phyloP scores from a whole-genome alignment of 2,888 invertebrate species.

The Bellardia pandia region DNA sequence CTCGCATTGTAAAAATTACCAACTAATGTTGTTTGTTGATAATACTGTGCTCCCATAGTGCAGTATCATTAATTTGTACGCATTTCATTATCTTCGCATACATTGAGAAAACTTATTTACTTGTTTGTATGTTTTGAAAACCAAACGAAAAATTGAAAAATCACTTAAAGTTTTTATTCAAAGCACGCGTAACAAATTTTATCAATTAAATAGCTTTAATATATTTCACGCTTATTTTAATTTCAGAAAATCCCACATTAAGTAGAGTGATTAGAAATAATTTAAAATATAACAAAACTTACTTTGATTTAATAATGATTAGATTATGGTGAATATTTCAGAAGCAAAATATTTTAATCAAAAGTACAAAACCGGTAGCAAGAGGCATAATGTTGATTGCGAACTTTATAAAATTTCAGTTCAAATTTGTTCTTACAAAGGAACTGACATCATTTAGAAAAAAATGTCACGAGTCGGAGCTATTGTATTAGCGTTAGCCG shows the following conservation, averaged over 20 bases:
- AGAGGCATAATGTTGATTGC: neutral
- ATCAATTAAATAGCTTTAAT: neutral
- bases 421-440: neutral
- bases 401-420: slow-evolving; percentile 19
- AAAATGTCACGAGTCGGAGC: slow-evolving; percentile 74
- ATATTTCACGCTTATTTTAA: slow-evolving; percentile 11
- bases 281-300: slow-evolving; percentile 21
- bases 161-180: neutral
- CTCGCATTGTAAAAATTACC: too few relatives aligned
- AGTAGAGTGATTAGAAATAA: slow-evolving; percentile 40
- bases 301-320: slow-evolving; percentile 27
- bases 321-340: slow-evolving; percentile 22
- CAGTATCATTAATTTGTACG: too few relatives aligned
- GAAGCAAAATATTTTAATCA: slow-evolving; percentile 20
- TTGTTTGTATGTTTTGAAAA: neutral
- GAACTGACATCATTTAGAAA: neutral
- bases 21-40: too few relatives aligned
- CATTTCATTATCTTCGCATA: too few relatives aligned
- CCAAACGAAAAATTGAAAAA: neutral
- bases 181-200: neutral
- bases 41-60: too few relatives aligned
- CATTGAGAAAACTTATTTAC: too few relatives aligned
- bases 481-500: slow-evolving; percentile 74
- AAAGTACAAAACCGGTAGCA: neutral
- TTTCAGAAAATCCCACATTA: slow-evolving; percentile 5